A percentile compares a stretch with the other conserved stretches of the same genome.
Conservation (phyloP, 2,113 vertebrate species). For the Datnioides undecimradiatus region DNA sequence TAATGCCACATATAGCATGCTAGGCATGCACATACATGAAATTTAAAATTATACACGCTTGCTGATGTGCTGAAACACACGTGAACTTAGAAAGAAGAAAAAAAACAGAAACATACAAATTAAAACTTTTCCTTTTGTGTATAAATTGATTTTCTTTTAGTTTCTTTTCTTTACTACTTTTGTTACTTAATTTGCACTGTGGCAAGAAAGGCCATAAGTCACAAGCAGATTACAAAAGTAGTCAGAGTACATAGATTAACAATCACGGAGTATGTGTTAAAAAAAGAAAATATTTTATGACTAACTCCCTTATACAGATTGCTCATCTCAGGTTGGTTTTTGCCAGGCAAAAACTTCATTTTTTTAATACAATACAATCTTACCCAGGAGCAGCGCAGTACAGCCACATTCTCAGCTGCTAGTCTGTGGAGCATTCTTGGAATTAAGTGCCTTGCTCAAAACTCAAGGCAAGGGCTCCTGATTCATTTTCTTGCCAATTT, state of each 20-base stretch:
- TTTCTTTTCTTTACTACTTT: not conserved
- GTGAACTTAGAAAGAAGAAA: not conserved
- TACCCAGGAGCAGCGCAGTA: not conserved
- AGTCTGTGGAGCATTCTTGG: not conserved
- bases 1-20: not conserved
- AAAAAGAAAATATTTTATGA: too few relatives aligned
- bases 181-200: not conserved
- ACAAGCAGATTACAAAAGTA: not conserved
- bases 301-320: not conserved
- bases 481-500: not conserved
- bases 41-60: not conserved
- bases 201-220: not conserved
- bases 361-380: conserved; percentile 7
- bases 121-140: too few relatives aligned
- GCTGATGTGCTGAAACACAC: not conserved
- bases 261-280: not conserved
- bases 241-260: not conserved
- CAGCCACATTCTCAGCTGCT: not conserved
- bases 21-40: not conserved
- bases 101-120: not conserved
- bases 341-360: not conserved
- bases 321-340: not conserved
- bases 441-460: conserved; percentile 24
- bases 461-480: not conserved
- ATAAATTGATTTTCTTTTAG: not conserved